Evolutionary conservation across 2,113 vertebrate genomes (phyloP), one percentile per base, ranked within the genome.

Genomic region (Xiphophorus couchianus): DNA sequence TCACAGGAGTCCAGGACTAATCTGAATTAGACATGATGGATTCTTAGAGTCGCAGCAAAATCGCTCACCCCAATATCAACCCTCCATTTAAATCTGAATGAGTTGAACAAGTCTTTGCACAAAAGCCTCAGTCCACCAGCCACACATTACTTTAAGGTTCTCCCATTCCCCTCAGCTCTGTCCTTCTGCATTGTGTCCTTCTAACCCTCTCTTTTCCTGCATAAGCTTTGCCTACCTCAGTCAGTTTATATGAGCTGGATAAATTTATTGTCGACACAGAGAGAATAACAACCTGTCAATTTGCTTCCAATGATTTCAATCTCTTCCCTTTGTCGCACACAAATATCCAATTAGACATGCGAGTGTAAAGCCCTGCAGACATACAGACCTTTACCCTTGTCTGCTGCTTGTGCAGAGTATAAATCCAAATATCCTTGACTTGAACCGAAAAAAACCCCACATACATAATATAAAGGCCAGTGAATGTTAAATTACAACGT

Each of bases 11-110:
- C 64, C 48, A 0, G 64, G 70, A 77, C 83, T 73, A 87, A 91
- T 91, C 73, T 87, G 86, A 89, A 91, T 89, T 84, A 73, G 88
- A 86, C 86, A 76, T 74, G 86, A 86, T 69, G 25, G 77, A 61
- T 78, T 74, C 71, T 87, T 70, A 74, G 72, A 81, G 78, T 25
- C 42, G 54, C 25, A n/a, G 80, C 77, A 86, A 88, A 84, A 85
- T 91, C 86, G 80, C 82, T 88, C 81, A 86, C 80, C 62, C 68
- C 68, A 64, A 74, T 83, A 68, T 86, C 88, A 84, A 76, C 76
- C 71, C n/a, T 13, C 77, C 83, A 84, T 87, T 89, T 76, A 87
- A 85, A 86, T 42, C 83, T 30, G 66, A 89, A 89, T 78, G 73
- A 87, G 82, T 86, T 80, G 78, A 88, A 90, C 76, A 28, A 83